These are phyloP conservation scores for Gadus chalcogrammus DNA, from an alignment of 2,113 vertebrate genomes.

Conservation along the genomic window DNA sequence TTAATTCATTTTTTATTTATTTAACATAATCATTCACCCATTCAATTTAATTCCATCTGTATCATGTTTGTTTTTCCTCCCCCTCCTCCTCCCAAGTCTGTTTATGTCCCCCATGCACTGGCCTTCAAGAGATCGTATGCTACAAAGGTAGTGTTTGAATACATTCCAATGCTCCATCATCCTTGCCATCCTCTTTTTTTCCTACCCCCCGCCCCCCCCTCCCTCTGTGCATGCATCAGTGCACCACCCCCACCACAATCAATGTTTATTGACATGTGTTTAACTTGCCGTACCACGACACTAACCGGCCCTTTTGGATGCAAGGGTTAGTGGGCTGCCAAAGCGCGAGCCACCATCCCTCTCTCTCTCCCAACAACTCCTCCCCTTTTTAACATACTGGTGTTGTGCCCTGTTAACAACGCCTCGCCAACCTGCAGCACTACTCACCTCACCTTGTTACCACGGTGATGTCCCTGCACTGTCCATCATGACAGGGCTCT, in stretches of 20 bases:
- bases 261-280: constrained; percentile 13
- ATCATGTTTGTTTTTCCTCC: constrained; percentile 69
- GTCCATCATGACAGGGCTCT: too few relatives aligned
- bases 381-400: too few relatives aligned
- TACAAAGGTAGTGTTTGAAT: constrained; percentile 91
- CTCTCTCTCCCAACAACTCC: too few relatives aligned
- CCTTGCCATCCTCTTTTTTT: neutral
- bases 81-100: constrained; percentile 81
- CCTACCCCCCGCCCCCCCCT: neutral
- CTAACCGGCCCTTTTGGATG: constrained; percentile 56
- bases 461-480: constrained; percentile 6
- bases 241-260: constrained; percentile 38
- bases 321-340: constrained; percentile 40
- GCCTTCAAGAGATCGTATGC: constrained; percentile 94
- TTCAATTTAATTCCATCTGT: constrained; percentile 81
- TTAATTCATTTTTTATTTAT: constrained; percentile 36
- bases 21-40: constrained; percentile 70
- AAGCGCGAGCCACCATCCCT: constrained; percentile 30
- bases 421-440: neutral
- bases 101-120: constrained; percentile 95
- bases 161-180: constrained; percentile 58
- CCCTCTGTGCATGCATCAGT: constrained; percentile 70
- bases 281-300: constrained; percentile 23
- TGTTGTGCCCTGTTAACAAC: too few relatives aligned
- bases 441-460: constrained; percentile 39